A percentile compares a stretch with the other conserved stretches of the same genome.
These are phyloP conservation scores for Burhinus oedicnemus DNA, from an alignment of 2,113 vertebrate species.

Conservation along the genomic window DNA sequence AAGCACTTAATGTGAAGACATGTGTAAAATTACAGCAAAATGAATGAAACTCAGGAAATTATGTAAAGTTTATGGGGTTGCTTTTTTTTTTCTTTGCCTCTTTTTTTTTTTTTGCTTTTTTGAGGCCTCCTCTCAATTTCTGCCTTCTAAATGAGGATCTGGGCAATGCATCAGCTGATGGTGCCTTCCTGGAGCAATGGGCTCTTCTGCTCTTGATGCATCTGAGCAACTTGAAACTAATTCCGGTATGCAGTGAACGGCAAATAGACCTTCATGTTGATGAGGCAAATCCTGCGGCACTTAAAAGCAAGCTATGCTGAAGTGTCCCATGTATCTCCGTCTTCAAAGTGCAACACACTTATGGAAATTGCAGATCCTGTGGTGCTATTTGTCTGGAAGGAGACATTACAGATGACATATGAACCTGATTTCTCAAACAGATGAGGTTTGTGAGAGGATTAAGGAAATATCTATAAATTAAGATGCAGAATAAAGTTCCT, in stretches of 20 bases:
- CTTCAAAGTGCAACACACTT: conserved; percentile 41
- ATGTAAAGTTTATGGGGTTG: conserved; percentile 8
- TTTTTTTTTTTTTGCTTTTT: background rate
- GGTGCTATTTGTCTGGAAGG: conserved; percentile 49
- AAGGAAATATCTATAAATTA: conserved; percentile 64
- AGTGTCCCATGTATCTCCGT: conserved; percentile 36
- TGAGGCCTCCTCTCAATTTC: conserved; percentile 11
- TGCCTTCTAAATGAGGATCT: conserved; percentile 1
- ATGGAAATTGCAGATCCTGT: conserved; percentile 46
- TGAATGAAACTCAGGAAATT: conserved; percentile 21
- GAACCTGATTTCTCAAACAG: conserved; percentile 47
- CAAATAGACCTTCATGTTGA: conserved; percentile 1
- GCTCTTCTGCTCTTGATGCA: conserved; percentile 26
- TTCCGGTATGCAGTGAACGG: background rate
- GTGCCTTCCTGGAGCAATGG: background rate
- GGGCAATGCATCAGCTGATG: conserved; percentile 1
- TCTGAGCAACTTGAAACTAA: background rate
- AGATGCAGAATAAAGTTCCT: conserved; percentile 54
- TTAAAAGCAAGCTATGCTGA: conserved; percentile 34
- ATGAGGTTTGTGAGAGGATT: conserved; percentile 56
- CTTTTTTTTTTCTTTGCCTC: background rate
- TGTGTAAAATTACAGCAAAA: conserved; percentile 41
- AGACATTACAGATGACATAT: conserved; percentile 49
- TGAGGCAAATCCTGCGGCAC: conserved; percentile 19
- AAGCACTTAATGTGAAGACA: conserved; percentile 69